Base-by-base conservation (phyloP, 2,113 vertebrate species). In the Phodopus roborovskii region DNA sequence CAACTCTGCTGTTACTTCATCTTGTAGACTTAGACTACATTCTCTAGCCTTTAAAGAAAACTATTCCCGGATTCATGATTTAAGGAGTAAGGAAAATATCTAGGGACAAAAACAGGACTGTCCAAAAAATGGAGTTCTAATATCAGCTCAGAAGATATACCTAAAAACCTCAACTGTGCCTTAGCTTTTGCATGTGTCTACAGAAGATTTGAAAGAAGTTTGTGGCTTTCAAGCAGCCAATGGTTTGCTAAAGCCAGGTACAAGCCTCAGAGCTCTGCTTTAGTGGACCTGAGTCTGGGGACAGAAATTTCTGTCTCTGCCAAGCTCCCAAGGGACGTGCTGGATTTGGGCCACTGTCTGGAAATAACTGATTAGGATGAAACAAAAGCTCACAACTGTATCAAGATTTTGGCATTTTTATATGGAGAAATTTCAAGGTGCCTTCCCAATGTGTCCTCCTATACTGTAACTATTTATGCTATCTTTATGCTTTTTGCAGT, bases 341-440 rank as follows among this genome's bases (percentile, higher is more conserved):
- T 70, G 33, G 56, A 13, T 6, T 71, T 73, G 28, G 36, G 36
- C 7, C 12, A 58, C 0, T 50, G 28, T 83, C 70, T 86, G 48
- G 81, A 45, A 88, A 79, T 0, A 30, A 84, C 3, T 68, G 20
- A 86, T 42, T 78, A 88, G 45, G 39, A n/a, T 77, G 12, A 50
- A 20, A 60, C 50, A 83, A 53, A 50, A 53, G 10, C 11, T 79
- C 15, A 9, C 9, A 66, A 10, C 16, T 45, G 5, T 11, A n/a
- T 83, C 15, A 64, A 68, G 13, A 22, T 62, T 78, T 36, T 71
- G 7, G 22, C 33, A 16, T 84, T 73, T 73, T 89, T 53, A 33
- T 45, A 30, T 20, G 12, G 36, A 64, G 91, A 96, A 60, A 50
- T 88, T 93, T 92, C 13, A 82, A 95, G 83, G 56, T 42, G 77